These are phyloP conservation scores for Trochalopteron elliotii DNA, from an alignment of 2,113 vertebrate genomes.

Conservation along the genomic window DNA sequence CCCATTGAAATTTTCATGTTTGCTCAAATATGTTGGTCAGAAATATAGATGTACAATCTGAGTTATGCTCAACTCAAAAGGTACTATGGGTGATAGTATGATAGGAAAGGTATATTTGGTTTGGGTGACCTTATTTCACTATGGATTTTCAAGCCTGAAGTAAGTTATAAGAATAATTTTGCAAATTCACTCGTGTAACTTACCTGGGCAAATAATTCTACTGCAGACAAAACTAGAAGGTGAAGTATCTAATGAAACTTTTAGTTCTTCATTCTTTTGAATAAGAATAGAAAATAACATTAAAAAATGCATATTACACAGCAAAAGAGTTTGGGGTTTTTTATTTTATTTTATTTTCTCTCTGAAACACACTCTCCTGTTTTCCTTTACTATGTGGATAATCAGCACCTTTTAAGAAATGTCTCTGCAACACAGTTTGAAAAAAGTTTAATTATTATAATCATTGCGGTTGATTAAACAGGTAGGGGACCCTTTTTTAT, in stretches of 20 bases:
- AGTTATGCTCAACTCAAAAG: neutral
- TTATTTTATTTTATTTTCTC: neutral
- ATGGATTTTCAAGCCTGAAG: neutral
- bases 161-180: neutral
- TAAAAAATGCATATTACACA: neutral
- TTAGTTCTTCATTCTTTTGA: neutral
- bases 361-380: neutral
- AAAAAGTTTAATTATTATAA: slow-evolving; percentile 15
- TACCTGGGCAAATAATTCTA: neutral
- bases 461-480: neutral
- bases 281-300: neutral
- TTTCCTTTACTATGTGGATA: neutral
- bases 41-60: neutral
- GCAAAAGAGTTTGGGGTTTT: neutral
- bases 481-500: neutral
- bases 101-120: neutral
- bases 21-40: neutral
- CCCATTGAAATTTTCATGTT: neutral
- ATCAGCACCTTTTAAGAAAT: neutral
- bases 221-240: neutral
- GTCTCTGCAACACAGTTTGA: neutral
- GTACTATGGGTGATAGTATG: neutral
- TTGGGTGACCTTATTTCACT: neutral
- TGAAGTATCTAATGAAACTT: neutral
- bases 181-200: neutral